phyloP scores from a whole-genome alignment of 2,888 invertebrate species.

The Operophtera brumata region DNA sequence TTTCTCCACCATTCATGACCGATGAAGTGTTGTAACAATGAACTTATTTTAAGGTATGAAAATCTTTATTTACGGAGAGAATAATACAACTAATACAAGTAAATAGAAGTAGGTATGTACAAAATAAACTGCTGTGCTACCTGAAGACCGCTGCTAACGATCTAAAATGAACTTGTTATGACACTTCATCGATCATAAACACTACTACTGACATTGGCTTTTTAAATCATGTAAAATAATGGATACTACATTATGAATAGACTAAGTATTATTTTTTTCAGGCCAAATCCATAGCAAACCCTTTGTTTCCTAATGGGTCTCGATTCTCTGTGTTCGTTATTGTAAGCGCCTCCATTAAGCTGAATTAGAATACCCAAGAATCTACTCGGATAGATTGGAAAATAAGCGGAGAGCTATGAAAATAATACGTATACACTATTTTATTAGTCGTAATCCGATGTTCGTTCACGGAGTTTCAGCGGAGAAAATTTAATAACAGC shows the following conservation, averaged over 20 bases:
- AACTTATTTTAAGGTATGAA: no score
- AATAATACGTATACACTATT: slow-evolving; percentile 19
- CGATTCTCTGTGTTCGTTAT: slow-evolving; percentile 32
- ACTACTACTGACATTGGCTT: slow-evolving; percentile 18
- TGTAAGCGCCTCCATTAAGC: slow-evolving; percentile 30
- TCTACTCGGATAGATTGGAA: slow-evolving; percentile 24
- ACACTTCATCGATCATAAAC: no score
- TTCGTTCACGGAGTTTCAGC: slow-evolving; percentile 19
- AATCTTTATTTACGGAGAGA: no score
- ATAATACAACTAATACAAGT: no score
- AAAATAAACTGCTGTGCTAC: no score
- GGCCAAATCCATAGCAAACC: slow-evolving; percentile 31
- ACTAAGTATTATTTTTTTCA: slow-evolving; percentile 31
- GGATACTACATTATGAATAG: slow-evolving; percentile 25
- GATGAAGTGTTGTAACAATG: no score
- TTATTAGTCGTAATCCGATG: slow-evolving; percentile 15
- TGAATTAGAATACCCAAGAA: slow-evolving; percentile 27
- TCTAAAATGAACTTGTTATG: no score
- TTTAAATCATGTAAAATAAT: background rate
- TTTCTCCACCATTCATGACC: no score
- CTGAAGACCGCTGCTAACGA: no score
- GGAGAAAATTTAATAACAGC: slow-evolving; percentile 21
- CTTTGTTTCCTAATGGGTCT: slow-evolving; percentile 35
- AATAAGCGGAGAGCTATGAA: slow-evolving; percentile 19
- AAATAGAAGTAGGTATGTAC: no score